phyloP scores from a whole-genome alignment of 2,113 vertebrate species.

The Nycticebus coucang region DNA sequence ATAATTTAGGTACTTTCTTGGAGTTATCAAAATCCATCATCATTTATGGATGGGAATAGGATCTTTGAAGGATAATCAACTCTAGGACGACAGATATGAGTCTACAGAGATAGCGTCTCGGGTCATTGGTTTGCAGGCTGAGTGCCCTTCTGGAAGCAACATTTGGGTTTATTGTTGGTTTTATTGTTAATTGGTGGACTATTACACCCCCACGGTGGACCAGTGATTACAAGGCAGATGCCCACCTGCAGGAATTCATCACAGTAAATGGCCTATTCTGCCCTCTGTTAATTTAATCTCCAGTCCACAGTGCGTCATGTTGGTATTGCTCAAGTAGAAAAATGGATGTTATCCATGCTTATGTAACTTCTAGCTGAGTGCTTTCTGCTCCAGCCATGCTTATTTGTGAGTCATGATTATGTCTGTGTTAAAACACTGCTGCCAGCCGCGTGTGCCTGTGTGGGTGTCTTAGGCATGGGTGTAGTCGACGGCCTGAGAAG shows the following conservation, averaged over 20 bases:
- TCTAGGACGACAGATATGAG: not conserved
- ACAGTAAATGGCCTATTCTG: slow-evolving; percentile 25
- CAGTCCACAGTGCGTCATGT: not conserved
- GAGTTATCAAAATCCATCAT: not conserved
- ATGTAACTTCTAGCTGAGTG: slow-evolving; percentile 51
- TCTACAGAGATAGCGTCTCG: not conserved
- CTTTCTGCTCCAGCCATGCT: slow-evolving; percentile 52
- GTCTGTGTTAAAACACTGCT: slow-evolving; percentile 70
- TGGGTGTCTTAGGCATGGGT: slow-evolving; percentile 75
- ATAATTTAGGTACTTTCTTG: not conserved
- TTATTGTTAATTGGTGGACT: slow-evolving; percentile 17
- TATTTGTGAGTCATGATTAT: slow-evolving; percentile 74
- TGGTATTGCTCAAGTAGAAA: slow-evolving; percentile 22
- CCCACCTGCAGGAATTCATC: slow-evolving; percentile 53
- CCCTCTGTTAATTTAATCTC: slow-evolving; percentile 56
- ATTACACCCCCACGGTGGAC: not conserved
- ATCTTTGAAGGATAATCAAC: not conserved
- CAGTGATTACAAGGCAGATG: not conserved
- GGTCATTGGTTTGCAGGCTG: not conserved
- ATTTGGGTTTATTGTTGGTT: not conserved
- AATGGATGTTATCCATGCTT: slow-evolving; percentile 41
- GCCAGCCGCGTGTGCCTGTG: slow-evolving; percentile 63
- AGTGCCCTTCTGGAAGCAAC: not conserved
- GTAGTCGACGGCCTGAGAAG: slow-evolving; percentile 66
- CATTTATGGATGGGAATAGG: not conserved